Evolutionary conservation across 2,113 vertebrate species (phyloP).

Genomic region (Dermatemys mawii): DNA sequence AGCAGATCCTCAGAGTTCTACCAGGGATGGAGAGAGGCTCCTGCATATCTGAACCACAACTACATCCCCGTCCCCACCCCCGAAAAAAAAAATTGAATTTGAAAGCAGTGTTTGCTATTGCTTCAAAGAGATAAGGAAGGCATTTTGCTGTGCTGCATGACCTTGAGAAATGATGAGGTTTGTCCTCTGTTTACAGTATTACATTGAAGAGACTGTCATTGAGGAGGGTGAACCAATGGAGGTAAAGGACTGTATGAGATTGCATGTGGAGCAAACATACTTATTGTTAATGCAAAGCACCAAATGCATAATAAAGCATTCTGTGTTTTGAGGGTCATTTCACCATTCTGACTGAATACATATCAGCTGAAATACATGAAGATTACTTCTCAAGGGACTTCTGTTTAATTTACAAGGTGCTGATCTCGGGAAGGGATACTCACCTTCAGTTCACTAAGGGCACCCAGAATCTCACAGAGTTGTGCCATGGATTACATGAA

Average conservation of each 20-base stretch:
- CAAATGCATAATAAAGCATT: neutral
- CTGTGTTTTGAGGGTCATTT: conserved; percentile 34
- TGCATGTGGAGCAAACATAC: neutral
- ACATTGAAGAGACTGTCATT: conserved; percentile 85
- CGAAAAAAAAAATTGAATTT: neutral
- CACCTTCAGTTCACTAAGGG: neutral
- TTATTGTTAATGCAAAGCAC: conserved; percentile 14
- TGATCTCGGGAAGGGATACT: neutral
- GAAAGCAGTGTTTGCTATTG: neutral
- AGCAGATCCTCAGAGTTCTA: neutral
- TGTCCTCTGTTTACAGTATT: conserved; percentile 84
- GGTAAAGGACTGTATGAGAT: conserved; percentile 80
- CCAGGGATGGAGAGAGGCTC: neutral
- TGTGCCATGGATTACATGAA: neutral
- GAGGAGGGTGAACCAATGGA: conserved; percentile 79
- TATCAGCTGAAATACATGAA: neutral
- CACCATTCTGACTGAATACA: neutral
- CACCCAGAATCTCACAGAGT: neutral
- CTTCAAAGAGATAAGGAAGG: neutral
- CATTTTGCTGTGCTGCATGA: neutral
- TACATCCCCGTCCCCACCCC: no score
- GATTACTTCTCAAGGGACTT: neutral
- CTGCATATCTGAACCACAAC: neutral
- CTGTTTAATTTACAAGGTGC: neutral
- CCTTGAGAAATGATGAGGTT: conserved; percentile 67